Evolutionary conservation across 2,888 invertebrate species (phyloP).

Genomic region (Anticlea derivata): DNA sequence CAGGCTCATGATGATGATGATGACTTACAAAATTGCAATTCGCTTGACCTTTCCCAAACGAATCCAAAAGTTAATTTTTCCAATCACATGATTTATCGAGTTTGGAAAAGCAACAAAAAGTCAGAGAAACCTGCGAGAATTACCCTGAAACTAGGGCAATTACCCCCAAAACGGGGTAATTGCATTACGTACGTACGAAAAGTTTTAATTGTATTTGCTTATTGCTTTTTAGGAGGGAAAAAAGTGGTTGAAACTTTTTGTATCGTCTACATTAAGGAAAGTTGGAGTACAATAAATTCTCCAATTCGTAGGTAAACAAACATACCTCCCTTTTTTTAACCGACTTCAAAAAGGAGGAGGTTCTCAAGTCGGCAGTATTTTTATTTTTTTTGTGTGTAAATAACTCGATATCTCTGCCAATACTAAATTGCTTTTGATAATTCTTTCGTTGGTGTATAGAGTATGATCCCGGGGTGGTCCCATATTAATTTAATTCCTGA

Average conservation of each 20-base stretch:
- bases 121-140: conserved; percentile 21
- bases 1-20: too few species aligned
- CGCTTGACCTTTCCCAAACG: conserved; percentile 4
- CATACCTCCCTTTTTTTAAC: background rate
- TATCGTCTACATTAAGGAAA: background rate
- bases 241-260: conserved; percentile 10
- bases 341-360: too few species aligned
- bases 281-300: background rate
- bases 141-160: conserved; percentile 37
- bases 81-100: conserved; percentile 29
- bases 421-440: too few species aligned
- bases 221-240: conserved; percentile 19
- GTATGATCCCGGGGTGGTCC: too few species aligned
- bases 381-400: too few species aligned
- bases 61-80: conserved; percentile 29
- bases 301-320: background rate
- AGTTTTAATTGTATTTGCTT: conserved; percentile 34
- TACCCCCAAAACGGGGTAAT: conserved; percentile 36
- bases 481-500: too few species aligned
- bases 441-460: too few species aligned
- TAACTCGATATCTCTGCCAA: too few species aligned
- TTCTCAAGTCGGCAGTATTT: too few species aligned
- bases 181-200: conserved; percentile 31
- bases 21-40: background rate
- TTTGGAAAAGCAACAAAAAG: conserved; percentile 16